phyloP scores from a whole-genome alignment of 92 coral and sea anemone species.

The Parazoanthus atlanticus region DNA sequence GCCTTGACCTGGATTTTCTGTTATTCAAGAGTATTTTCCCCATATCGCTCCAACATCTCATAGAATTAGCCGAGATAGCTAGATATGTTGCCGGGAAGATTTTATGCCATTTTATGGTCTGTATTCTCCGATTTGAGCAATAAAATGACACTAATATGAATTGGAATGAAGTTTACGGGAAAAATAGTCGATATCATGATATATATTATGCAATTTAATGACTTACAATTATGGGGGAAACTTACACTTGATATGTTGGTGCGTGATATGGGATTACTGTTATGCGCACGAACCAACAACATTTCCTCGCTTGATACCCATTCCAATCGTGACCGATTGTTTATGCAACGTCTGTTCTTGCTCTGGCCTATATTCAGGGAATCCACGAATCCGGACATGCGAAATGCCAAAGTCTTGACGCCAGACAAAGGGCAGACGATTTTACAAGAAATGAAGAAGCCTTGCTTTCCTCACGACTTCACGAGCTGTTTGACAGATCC shows the following conservation, averaged over 20 bases:
- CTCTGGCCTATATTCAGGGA: slow-evolving; percentile 63
- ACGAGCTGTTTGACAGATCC: slow-evolving; percentile 74
- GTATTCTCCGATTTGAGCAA: slow-evolving; percentile 28
- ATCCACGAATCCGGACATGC: slow-evolving; percentile 77
- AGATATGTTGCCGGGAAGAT: slow-evolving; percentile 20
- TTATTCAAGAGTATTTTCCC: slow-evolving; percentile 34
- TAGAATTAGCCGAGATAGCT: neutral
- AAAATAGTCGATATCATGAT: slow-evolving; percentile 50
- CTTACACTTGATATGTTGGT: slow-evolving; percentile 67
- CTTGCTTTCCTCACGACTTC: slow-evolving; percentile 79
- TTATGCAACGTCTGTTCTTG: slow-evolving; percentile 42
- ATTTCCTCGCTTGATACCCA: slow-evolving; percentile 51
- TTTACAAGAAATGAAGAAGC: slow-evolving; percentile 79
- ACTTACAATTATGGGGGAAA: slow-evolving; percentile 61
- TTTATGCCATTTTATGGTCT: slow-evolving; percentile 2
- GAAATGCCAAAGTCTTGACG: slow-evolving; percentile 81
- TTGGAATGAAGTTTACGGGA: slow-evolving; percentile 53
- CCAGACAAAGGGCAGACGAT: slow-evolving; percentile 71
- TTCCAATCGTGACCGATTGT: slow-evolving; percentile 55
- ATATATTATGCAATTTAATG: slow-evolving; percentile 67
- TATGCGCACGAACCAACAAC: slow-evolving; percentile 39
- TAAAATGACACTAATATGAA: slow-evolving; percentile 72
- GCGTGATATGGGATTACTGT: slow-evolving; percentile 52
- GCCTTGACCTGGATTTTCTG: slow-evolving; percentile 23
- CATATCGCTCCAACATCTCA: neutral